Evolutionary conservation across 1,140 invertebrate species (phyloP).

Genomic region (Neotoxoptera formosana): DNA sequence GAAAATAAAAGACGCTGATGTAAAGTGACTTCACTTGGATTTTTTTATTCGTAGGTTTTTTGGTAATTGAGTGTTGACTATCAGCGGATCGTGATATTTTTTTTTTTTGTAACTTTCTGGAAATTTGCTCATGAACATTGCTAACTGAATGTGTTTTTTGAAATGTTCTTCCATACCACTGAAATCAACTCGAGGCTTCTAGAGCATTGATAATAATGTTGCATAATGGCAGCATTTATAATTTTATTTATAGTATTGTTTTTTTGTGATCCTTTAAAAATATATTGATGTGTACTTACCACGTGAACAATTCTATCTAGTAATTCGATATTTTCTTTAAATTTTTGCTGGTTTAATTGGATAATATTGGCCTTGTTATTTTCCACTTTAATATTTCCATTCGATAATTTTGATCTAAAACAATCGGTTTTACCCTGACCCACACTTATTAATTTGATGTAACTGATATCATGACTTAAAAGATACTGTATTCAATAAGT

Average conservation of each 20-base stretch:
- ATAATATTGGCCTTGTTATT: too few species aligned
- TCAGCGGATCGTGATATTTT: not conserved
- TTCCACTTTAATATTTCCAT: not conserved
- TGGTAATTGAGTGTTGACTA: not conserved
- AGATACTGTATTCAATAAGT: too few species aligned
- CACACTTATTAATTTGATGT: not conserved
- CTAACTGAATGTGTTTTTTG: not conserved
- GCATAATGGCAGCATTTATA: not conserved
- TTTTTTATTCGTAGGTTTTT: not conserved
- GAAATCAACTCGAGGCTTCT: not conserved
- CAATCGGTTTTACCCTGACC: slow-evolving; percentile 27
- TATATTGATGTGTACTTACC: not conserved
- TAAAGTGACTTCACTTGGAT: not conserved
- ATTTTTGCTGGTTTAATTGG: not conserved
- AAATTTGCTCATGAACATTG: not conserved
- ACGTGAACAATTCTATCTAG: not conserved
- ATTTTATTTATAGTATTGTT: not conserved
- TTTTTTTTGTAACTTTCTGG: not conserved
- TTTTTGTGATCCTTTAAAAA: not conserved
- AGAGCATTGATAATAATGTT: not conserved
- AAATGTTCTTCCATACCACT: not conserved
- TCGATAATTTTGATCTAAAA: slow-evolving; percentile 5
- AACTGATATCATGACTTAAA: not conserved
- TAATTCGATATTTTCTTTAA: not conserved
- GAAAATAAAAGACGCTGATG: not conserved